Percentiles rank a stretch among this genome's conserved stretches.
Conservation (phyloP, 2,797 vertebrate species). For the Pseudochirops corinnae region DNA sequence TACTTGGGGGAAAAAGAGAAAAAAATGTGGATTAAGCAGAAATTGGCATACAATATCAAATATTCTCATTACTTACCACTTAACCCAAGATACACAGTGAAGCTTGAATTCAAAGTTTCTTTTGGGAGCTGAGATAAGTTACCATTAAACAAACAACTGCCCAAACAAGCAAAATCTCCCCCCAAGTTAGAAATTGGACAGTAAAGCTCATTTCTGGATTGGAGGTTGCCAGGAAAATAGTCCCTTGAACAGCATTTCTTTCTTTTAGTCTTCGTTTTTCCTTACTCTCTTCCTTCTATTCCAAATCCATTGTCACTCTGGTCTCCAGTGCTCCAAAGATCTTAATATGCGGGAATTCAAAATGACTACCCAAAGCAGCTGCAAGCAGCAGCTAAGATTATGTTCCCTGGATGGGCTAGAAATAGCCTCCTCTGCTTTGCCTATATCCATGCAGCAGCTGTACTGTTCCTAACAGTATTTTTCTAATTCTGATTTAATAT, state of each 20-base stretch:
- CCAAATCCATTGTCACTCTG: background rate
- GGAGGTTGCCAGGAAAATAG: background rate
- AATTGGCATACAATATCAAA: background rate
- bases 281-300: background rate
- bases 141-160: background rate
- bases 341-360: background rate
- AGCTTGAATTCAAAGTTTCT: background rate
- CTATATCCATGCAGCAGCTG: background rate
- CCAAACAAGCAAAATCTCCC: background rate
- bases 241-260: background rate
- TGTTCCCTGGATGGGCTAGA: background rate
- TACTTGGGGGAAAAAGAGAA: background rate
- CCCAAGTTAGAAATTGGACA: background rate
- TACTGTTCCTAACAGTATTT: background rate
- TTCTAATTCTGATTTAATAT: background rate
- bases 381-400: background rate
- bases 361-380: background rate
- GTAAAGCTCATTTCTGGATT: background rate
- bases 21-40: background rate
- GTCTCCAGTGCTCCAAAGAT: background rate
- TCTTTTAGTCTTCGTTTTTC: background rate
- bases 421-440: background rate
- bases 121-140: background rate
- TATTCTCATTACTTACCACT: background rate
- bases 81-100: background rate